Conservation (phyloP, 2,888 invertebrate species). For the Cyclophora punctaria region DNA sequence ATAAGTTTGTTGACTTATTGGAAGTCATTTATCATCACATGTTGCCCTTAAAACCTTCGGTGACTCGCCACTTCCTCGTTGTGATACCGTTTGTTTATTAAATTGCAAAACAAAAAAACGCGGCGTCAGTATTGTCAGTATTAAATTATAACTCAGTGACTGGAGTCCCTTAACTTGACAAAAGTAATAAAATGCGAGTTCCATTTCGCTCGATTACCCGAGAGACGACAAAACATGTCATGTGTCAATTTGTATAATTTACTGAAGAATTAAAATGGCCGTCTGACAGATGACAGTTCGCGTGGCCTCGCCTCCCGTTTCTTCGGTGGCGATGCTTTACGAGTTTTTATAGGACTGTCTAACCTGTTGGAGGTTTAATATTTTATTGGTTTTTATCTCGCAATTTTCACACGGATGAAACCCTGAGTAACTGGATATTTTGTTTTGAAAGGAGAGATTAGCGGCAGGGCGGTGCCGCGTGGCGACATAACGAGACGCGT, state of each 20-base stretch:
- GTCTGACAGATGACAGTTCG: slow-evolving; percentile 61
- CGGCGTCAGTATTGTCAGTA: slow-evolving; percentile 24
- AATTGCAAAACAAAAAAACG: slow-evolving; percentile 12
- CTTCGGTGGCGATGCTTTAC: slow-evolving; percentile 18
- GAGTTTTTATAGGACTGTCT: slow-evolving; percentile 14
- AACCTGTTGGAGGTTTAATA: slow-evolving; percentile 29
- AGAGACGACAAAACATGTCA: slow-evolving; percentile 70
- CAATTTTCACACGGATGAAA: slow-evolving; percentile 27
- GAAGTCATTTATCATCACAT: no score
- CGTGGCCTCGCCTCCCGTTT: slow-evolving; percentile 26
- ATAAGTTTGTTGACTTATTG: not conserved
- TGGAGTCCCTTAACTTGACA: slow-evolving; percentile 32
- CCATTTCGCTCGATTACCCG: slow-evolving; percentile 61
- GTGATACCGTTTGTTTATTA: no score
- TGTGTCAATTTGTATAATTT: slow-evolving; percentile 69
- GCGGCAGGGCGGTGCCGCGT: slow-evolving; percentile 40
- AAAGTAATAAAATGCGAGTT: slow-evolving; percentile 53
- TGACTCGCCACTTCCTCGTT: no score
- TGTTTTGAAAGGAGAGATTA: slow-evolving; percentile 51
- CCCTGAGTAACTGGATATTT: slow-evolving; percentile 44
- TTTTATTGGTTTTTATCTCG: slow-evolving; percentile 26
- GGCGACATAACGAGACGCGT: slow-evolving; percentile 60
- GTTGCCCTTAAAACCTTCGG: no score
- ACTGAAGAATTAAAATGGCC: slow-evolving; percentile 60
- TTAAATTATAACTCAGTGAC: slow-evolving; percentile 21